Base-by-base conservation (phyloP, 1,140 invertebrate species). In the Brachionus angularis region DNA sequence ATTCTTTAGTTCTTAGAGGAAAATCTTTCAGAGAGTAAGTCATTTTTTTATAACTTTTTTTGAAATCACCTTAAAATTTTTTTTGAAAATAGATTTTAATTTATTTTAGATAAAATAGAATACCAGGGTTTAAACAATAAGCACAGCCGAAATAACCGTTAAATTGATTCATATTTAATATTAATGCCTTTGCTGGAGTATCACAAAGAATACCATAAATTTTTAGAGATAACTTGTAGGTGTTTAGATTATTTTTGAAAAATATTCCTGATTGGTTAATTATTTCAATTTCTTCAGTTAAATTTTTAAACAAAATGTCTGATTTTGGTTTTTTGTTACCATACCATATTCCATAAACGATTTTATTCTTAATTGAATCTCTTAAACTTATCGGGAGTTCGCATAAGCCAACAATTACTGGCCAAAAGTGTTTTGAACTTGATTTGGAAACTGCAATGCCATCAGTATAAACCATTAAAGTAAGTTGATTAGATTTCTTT, bases 61-160 rank as follows among this genome's bases (percentile, higher is more conserved):
- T 50, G 27, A 25, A 50, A 25, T 50, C 47, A 31, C 50, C 27
- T 31, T 53, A 29, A 53, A 31, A 42, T 7, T 7, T 29, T 12
- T 53, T 53, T 31, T 27, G 23, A 14, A 53, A 31, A 33, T 53
- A 31, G n/a, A 53, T 53, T 31, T 29, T 10, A 31, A 31, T 31
- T 31, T 12, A 31, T 21, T 21, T n/a, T 1, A 33, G 33, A 53
- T 21, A 16, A n/a, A 12, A 16, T 7, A 53, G n/a, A n/a, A 16
- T 53, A 49, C 46, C 46, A 5, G 46, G 50, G 33, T 53, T 53
- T 53, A 53, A 53, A 53, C 50, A 53, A 33, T 53, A 53, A 12
- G 29, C 27, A 23, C 50, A 53, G 10, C 50, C 50, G 18, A 12
- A 53, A 12, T 53, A 31, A 31, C 50, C 50, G 27, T 53, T 53